These are phyloP conservation scores for Masnerella sp. DNA, from an alignment of 2,888 invertebrate genomes.

Conservation along the genomic window DNA sequence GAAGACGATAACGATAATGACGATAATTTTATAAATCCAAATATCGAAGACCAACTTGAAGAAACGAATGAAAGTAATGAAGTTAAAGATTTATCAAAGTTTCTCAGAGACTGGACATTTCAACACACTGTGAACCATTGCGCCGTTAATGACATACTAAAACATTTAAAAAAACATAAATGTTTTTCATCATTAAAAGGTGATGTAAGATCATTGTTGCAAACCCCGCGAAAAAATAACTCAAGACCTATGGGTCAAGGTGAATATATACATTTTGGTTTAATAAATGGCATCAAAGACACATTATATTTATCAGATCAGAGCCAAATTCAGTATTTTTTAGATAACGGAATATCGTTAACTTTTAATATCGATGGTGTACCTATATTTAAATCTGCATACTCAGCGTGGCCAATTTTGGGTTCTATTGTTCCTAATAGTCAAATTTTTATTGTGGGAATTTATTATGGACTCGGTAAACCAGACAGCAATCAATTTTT, in stretches of 20 bases:
- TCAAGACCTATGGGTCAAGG: constrained; percentile 11
- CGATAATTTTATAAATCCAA: no score
- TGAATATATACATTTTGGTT: constrained; percentile 26
- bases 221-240: constrained; percentile 6
- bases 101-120: no score
- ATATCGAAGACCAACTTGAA: background rate
- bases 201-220: constrained; percentile 8
- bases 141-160: constrained; percentile 6
- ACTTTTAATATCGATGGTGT: constrained; percentile 51
- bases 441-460: constrained; percentile 57
- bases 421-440: constrained; percentile 47
- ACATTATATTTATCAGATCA: constrained; percentile 1
- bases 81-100: no score
- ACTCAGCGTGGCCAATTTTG: constrained; percentile 63
- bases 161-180: constrained; percentile 6
- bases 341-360: constrained; percentile 14
- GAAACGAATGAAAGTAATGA: background rate
- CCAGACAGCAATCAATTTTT: constrained; percentile 50
- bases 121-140: no score
- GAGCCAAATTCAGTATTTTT: constrained; percentile 3
- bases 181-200: constrained; percentile 10
- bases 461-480: constrained; percentile 60
- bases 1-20: background rate
- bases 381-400: constrained; percentile 55
- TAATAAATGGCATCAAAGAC: constrained; percentile 21